Evolutionary conservation across 2,888 invertebrate genomes (phyloP).

Genomic region (Neocrepidodera transversa): DNA sequence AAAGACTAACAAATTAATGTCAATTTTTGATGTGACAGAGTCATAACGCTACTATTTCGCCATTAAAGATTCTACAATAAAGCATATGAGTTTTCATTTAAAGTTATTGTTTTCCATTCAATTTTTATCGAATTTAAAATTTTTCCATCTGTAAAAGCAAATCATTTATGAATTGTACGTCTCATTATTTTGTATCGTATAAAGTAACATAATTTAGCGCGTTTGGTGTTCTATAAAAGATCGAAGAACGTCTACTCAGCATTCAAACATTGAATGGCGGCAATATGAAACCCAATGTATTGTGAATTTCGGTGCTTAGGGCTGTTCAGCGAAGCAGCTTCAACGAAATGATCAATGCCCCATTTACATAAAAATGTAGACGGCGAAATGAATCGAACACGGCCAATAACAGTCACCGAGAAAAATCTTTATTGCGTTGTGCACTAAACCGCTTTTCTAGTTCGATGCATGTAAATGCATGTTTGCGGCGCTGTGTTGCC

Average conservation of each 20-base stretch:
- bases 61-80: too few relatives aligned
- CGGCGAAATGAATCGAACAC: slow-evolving; percentile 47
- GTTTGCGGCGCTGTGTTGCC: not conserved
- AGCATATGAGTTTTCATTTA: too few relatives aligned
- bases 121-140: too few relatives aligned
- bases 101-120: too few relatives aligned
- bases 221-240: not conserved
- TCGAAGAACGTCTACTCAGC: slow-evolving; percentile 30
- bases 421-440: slow-evolving; percentile 33
- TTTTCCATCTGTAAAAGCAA: too few relatives aligned
- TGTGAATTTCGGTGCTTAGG: slow-evolving; percentile 50
- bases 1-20: too few relatives aligned
- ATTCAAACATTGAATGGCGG: slow-evolving; percentile 42
- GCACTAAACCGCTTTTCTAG: slow-evolving; percentile 23
- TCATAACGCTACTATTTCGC: too few relatives aligned
- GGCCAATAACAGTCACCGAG: slow-evolving; percentile 44
- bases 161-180: not conserved
- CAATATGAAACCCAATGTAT: slow-evolving; percentile 49
- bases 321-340: slow-evolving; percentile 46
- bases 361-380: slow-evolving; percentile 52
- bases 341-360: slow-evolving; percentile 49
- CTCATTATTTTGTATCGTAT: slow-evolving; percentile 1
- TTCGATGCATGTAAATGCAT: slow-evolving; percentile 25
- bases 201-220: not conserved
- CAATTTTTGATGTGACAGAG: too few relatives aligned